phyloP scores from a whole-genome alignment of 2,888 invertebrate genomes.

The Fragum whitleyi region DNA sequence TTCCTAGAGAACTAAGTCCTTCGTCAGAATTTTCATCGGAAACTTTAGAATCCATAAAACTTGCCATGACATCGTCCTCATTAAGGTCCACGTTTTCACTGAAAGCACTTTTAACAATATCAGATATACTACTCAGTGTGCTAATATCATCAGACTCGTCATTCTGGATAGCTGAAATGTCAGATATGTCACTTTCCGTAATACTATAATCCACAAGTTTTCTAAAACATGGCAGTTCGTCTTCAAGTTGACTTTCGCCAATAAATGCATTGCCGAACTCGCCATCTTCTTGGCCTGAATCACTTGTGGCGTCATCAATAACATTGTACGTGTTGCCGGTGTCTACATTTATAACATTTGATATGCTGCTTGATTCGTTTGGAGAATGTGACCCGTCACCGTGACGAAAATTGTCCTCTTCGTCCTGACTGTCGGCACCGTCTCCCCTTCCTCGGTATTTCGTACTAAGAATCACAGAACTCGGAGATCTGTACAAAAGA shows the following conservation, averaged over 20 bases:
- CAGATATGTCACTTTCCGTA: conserved; percentile 37
- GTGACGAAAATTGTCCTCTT: not conserved
- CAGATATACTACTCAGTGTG: conserved; percentile 46
- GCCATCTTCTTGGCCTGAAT: conserved; percentile 62
- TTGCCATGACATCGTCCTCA: conserved; percentile 61
- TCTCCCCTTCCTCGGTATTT: conserved; percentile 54
- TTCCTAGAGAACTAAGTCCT: conserved; percentile 60
- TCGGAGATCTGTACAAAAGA: conserved; percentile 52
- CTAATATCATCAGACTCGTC: conserved; percentile 30
- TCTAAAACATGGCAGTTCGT: not conserved
- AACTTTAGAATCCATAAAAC: conserved; percentile 61
- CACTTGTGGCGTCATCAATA: conserved; percentile 39
- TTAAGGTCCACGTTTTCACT: conserved; percentile 17
- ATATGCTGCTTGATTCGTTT: not conserved
- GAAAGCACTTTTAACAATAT: conserved; percentile 46
- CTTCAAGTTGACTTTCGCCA: not conserved
- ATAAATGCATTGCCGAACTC: conserved; percentile 58
- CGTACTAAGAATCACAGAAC: conserved; percentile 13
- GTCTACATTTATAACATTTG: not conserved
- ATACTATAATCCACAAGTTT: conserved; percentile 56
- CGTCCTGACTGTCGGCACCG: conserved; percentile 43
- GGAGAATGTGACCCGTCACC: conserved; percentile 5
- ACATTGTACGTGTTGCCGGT: not conserved
- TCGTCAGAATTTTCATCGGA: conserved; percentile 59
- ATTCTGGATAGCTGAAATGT: not conserved